Evolutionary conservation across 2,797 vertebrate genomes (phyloP).

Genomic region (Bovichtus diacanthus): DNA sequence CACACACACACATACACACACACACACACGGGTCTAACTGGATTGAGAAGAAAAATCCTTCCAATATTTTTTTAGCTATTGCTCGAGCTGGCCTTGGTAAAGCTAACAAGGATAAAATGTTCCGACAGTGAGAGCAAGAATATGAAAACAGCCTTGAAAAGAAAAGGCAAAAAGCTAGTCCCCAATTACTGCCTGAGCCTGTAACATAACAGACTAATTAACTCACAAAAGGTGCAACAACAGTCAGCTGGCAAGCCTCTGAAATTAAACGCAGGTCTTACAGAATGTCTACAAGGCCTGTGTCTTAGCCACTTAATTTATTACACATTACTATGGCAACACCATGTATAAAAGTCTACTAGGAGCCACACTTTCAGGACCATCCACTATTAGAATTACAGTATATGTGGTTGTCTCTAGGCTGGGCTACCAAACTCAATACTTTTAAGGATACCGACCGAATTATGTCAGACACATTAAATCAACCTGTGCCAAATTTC

Average conservation of each 20-base stretch:
- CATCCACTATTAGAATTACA: not conserved
- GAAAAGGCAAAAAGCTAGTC: not conserved
- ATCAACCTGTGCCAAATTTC: too few species aligned
- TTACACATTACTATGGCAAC: slow-evolving; percentile 7
- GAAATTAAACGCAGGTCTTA: slow-evolving; percentile 11
- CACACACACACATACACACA: slow-evolving; percentile 35
- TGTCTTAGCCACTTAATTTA: not conserved
- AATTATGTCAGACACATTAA: too few species aligned
- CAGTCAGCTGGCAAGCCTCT: not conserved
- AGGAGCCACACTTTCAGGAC: slow-evolving; percentile 14
- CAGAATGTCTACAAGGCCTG: not conserved
- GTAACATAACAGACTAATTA: slow-evolving; percentile 1
- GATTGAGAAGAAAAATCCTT: slow-evolving; percentile 34
- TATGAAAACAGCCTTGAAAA: slow-evolving; percentile 18
- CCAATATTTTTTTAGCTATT: slow-evolving; percentile 31
- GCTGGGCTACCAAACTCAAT: too few species aligned
- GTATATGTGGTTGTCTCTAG: not conserved
- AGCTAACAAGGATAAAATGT: slow-evolving; percentile 15
- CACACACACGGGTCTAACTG: slow-evolving; percentile 42
- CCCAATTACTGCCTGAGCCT: not conserved
- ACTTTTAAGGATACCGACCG: too few species aligned
- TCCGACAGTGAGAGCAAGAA: slow-evolving; percentile 1
- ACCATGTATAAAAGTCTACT: slow-evolving; percentile 3
- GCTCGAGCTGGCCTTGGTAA: slow-evolving; percentile 32
- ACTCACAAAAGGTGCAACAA: not conserved